Evolutionary conservation across 2,113 vertebrate species (phyloP).

Genomic region (Dermatemys mawii): DNA sequence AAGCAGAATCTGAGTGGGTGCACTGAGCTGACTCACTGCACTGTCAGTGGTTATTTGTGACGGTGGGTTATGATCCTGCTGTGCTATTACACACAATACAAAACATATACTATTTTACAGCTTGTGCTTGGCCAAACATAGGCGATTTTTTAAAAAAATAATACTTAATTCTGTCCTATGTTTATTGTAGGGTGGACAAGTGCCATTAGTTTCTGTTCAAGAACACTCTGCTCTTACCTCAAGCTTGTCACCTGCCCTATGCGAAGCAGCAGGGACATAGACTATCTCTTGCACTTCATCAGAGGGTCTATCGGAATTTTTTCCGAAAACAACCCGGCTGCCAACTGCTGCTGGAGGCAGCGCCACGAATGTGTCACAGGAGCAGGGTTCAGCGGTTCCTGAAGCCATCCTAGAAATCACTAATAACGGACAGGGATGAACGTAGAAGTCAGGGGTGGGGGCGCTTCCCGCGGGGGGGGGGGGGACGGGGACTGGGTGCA

Average conservation of each 20-base stretch:
- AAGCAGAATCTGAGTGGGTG: not conserved
- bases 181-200: not conserved
- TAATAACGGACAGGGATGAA: not conserved
- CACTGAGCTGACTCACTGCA: not conserved
- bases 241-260: slow-evolving; percentile 76
- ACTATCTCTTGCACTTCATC: slow-evolving; percentile 96
- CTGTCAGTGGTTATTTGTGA: not conserved
- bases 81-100: not conserved
- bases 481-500: not conserved
- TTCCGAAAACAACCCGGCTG: slow-evolving; percentile 89
- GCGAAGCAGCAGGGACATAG: slow-evolving; percentile 80
- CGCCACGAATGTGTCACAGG: slow-evolving; percentile 96
- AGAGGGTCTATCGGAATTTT: slow-evolving; percentile 93
- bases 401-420: slow-evolving; percentile 17
- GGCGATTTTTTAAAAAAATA: not conserved
- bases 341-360: slow-evolving; percentile 87
- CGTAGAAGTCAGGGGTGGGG: not conserved
- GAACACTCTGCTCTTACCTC: slow-evolving; percentile 79
- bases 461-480: not conserved
- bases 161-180: not conserved
- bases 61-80: not conserved
- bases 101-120: not conserved
- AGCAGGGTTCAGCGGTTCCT: slow-evolving; percentile 74
- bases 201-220: not conserved
- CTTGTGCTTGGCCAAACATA: not conserved